A percentile compares a stretch with the other conserved stretches of the same genome.
phyloP scores from a whole-genome alignment of 1,140 invertebrate species.

The Sogatella furcifera region DNA sequence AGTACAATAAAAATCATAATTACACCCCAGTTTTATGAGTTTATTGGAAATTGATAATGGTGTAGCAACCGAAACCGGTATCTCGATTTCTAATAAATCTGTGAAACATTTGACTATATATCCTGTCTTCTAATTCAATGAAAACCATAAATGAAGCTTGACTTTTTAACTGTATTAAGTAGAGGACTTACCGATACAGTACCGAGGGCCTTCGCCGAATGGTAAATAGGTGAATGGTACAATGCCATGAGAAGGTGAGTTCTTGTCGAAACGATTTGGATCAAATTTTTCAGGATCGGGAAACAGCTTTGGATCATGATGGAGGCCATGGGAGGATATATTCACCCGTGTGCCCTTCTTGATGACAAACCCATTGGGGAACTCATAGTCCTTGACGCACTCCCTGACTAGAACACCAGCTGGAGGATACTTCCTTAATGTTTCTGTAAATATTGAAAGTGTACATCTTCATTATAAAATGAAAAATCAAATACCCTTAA shows the following conservation, averaged over 20 bases:
- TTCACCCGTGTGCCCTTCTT: conserved; percentile 34
- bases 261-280: conserved; percentile 61
- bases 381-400: conserved; percentile 36
- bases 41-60: too few species aligned
- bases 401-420: conserved; percentile 31
- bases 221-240: conserved; percentile 51
- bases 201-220: conserved; percentile 61
- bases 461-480: too few species aligned
- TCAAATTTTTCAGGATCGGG: conserved; percentile 61
- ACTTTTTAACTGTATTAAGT: not conserved
- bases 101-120: too few species aligned
- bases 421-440: conserved; percentile 37
- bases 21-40: too few species aligned
- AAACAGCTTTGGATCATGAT: conserved; percentile 54
- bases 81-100: too few species aligned
- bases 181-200: conserved; percentile 51
- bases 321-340: conserved; percentile 44
- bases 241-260: conserved; percentile 32
- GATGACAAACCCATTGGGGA: conserved; percentile 22
- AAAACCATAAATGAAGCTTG: too few species aligned
- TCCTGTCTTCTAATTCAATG: too few species aligned
- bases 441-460: conserved; percentile 27
- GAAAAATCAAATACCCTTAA: too few species aligned
- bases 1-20: too few species aligned
- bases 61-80: too few species aligned